Evolutionary conservation across 1,140 invertebrate species (phyloP).

Genomic region (Scaptomyza pallida): DNA sequence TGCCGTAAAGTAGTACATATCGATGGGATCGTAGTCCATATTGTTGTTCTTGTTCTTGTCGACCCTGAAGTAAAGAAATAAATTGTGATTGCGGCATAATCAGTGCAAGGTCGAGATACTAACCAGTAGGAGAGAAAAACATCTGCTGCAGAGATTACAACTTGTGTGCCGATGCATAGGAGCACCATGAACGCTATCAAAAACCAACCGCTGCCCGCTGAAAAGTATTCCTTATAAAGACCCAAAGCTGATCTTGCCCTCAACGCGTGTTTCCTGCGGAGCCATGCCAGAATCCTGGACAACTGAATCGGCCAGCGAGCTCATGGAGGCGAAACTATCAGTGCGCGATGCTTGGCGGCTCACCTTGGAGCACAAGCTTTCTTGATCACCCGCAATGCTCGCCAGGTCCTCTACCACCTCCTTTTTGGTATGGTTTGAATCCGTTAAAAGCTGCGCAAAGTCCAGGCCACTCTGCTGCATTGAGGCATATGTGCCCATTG

Average conservation of each 20-base stretch:
- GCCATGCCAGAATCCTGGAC: slow-evolving; percentile 40
- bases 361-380: slow-evolving; percentile 42
- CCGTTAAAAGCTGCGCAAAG: slow-evolving; percentile 85
- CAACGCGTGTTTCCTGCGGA: slow-evolving; percentile 54
- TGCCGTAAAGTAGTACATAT: slow-evolving; percentile 65
- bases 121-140: slow-evolving; percentile 62
- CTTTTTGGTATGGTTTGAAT: slow-evolving; percentile 40
- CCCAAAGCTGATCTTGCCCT: slow-evolving; percentile 62
- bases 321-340: slow-evolving; percentile 57
- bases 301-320: slow-evolving; percentile 59
- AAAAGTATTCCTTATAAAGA: slow-evolving; percentile 63
- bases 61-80: slow-evolving; percentile 34
- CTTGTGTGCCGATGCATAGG: slow-evolving; percentile 59
- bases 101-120: background rate
- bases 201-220: slow-evolving; percentile 58
- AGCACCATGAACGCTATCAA: slow-evolving; percentile 51
- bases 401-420: slow-evolving; percentile 35
- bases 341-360: slow-evolving; percentile 48
- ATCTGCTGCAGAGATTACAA: slow-evolving; percentile 54
- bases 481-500: slow-evolving; percentile 87
- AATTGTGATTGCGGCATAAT: background rate
- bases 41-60: slow-evolving; percentile 30
- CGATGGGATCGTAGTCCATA: slow-evolving; percentile 24
- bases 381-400: slow-evolving; percentile 41
- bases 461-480: slow-evolving; percentile 87